These are phyloP conservation scores for Cephonodes hylas DNA, from an alignment of 2,888 invertebrate genomes.

Conservation along the genomic window DNA sequence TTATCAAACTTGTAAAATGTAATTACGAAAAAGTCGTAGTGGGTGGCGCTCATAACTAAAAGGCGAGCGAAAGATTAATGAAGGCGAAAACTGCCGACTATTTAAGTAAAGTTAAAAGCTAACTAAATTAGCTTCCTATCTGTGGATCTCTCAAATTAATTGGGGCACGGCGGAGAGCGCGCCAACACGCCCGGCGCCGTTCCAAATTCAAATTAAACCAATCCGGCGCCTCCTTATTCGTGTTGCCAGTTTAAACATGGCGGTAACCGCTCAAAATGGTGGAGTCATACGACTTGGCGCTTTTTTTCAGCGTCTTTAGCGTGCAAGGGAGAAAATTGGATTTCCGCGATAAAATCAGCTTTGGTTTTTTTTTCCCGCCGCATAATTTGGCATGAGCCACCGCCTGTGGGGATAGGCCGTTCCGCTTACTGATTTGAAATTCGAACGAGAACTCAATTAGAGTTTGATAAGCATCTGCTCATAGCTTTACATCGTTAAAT, in stretches of 20 bases:
- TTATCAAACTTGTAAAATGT: constrained; percentile 19
- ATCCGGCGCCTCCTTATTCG: constrained; percentile 81
- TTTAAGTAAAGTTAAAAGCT: constrained; percentile 73
- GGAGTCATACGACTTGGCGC: constrained; percentile 80
- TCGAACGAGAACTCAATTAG: constrained; percentile 71
- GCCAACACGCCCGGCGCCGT: constrained; percentile 66
- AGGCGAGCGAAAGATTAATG: constrained; percentile 66
- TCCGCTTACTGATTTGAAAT: constrained; percentile 64
- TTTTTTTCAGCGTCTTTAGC: constrained; percentile 80
- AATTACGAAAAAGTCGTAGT: constrained; percentile 37
- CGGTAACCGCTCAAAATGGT: constrained; percentile 76
- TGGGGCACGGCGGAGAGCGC: constrained; percentile 59
- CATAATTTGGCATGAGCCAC: constrained; percentile 66
- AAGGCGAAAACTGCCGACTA: constrained; percentile 60
- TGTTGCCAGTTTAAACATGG: constrained; percentile 77
- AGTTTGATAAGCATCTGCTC: constrained; percentile 45
- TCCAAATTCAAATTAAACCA: constrained; percentile 81
- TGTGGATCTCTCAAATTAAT: constrained; percentile 78
- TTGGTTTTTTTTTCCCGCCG: constrained; percentile 68
- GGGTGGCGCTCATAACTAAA: constrained; percentile 59
- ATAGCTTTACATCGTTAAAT: constrained; percentile 17
- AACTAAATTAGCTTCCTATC: constrained; percentile 77
- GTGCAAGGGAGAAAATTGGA: constrained; percentile 81
- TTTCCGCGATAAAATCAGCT: constrained; percentile 81
- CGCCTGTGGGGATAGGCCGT: constrained; percentile 56